Conservation (phyloP, 2,888 invertebrate species). For the Pandemis heparana region DNA sequence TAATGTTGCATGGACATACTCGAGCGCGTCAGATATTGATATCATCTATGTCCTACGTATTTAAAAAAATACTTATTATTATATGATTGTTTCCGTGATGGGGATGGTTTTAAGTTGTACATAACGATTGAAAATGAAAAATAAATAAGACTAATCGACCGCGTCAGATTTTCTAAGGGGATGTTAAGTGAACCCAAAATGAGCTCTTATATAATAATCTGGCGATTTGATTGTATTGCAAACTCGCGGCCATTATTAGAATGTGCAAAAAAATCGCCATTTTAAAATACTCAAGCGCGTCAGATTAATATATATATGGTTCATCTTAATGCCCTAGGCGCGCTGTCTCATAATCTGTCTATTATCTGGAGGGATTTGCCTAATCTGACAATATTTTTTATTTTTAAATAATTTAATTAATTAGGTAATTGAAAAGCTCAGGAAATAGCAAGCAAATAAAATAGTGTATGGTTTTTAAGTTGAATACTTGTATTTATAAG, state of each 20-base stretch:
- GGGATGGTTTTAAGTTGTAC: background rate
- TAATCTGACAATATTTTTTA: conserved; percentile 1
- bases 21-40: no score
- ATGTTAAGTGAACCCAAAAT: conserved; percentile 15
- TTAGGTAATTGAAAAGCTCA: no score
- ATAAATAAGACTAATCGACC: conserved; percentile 22
- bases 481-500: no score
- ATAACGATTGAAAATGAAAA: conserved; percentile 6
- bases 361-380: conserved; percentile 29
- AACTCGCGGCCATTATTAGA: conserved; percentile 21
- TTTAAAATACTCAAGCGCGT: conserved; percentile 36
- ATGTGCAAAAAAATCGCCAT: conserved; percentile 30
- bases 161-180: conserved; percentile 25
- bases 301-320: conserved; percentile 28
- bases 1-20: no score
- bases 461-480: no score
- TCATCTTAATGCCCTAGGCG: conserved; percentile 23
- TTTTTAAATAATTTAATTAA: no score
- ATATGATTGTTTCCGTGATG: background rate
- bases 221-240: conserved; percentile 26
- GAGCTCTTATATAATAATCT: conserved; percentile 20
- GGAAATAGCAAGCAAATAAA: no score
- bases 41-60: no score
- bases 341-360: conserved; percentile 33
- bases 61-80: background rate